These are phyloP conservation scores for Cephus sareptanus DNA, from an alignment of 2,888 invertebrate genomes.

Conservation along the genomic window DNA sequence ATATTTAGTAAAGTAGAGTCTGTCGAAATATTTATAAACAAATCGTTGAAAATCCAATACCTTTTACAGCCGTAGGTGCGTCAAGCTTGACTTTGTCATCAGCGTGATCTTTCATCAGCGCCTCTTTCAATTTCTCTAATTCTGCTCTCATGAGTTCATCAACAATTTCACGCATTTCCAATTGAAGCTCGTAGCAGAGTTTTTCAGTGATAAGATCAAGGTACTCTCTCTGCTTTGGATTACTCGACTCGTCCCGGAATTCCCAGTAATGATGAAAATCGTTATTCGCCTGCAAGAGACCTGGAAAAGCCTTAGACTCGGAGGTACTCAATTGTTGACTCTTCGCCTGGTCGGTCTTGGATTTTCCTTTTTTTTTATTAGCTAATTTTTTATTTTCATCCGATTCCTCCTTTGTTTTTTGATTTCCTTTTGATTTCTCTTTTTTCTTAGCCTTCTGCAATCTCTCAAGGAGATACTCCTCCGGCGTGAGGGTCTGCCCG, in stretches of 20 bases:
- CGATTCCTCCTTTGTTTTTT: constrained; percentile 8
- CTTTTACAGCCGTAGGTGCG: constrained; percentile 32
- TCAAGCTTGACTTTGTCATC: constrained; percentile 31
- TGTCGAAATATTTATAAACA: neutral
- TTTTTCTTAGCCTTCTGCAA: constrained; percentile 46
- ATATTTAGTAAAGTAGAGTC: neutral
- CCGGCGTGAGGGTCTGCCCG: constrained; percentile 72
- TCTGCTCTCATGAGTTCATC: constrained; percentile 76
- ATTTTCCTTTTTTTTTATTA: constrained; percentile 22
- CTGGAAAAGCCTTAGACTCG: constrained; percentile 36
- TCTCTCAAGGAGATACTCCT: constrained; percentile 69
- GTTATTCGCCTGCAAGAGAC: constrained; percentile 32
- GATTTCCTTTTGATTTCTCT: constrained; percentile 26
- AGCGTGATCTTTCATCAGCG: constrained; percentile 66
- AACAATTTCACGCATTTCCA: constrained; percentile 75
- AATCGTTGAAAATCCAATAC: constrained; percentile 11
- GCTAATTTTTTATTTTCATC: constrained; percentile 11
- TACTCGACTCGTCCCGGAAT: constrained; percentile 65
- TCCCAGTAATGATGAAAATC: constrained; percentile 65
- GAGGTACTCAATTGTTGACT: constrained; percentile 50
- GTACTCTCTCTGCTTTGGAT: constrained; percentile 73
- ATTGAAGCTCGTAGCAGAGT: constrained; percentile 73
- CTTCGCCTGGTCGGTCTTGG: neutral
- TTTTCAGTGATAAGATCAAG: constrained; percentile 75
- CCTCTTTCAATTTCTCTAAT: constrained; percentile 69